Base-by-base conservation (phyloP, 2,888 invertebrate genomes). In the Azorinus chamasolen region DNA sequence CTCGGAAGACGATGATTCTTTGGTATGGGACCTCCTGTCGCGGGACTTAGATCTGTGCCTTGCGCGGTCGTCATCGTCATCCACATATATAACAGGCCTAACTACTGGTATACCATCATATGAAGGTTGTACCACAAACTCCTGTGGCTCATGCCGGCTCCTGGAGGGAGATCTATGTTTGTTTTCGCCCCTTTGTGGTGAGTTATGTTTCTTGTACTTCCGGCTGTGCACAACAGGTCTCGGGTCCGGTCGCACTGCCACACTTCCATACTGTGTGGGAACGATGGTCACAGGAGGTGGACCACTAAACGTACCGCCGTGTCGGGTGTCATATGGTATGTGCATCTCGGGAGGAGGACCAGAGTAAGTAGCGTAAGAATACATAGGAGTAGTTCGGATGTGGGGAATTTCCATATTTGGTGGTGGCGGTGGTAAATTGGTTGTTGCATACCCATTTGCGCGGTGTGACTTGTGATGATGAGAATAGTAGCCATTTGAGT, bases 61-160 rank as follows among this genome's bases (percentile, higher is more conserved):
- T 14, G 58, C 39, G n/a, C 54, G 58, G 2, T 61, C 27, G 20
- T 59, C 61, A 18, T 76, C 76, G 27, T 73, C 80, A 32, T 75
- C 66, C 16, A 74, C 46, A 43, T 80, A 80, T 39, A 80, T 73
- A 0, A 80, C 80, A 2, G 75, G 80, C 32, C 80, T 27, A 24
- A 80, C 76, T 0, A 80, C 72, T 5, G 80, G 76, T 43, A 76
- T 73, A 0, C 80, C 80, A 39, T 80, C 76, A 12, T 72, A 76
- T 0, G 80, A 76, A 53, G 65, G 80, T 48, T 80, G 72, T 22
- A 80, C 64, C 8, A 76, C 57, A 50, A 72, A 80, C 46, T 80
- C 80, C 24, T 72, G 71, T 12, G 72, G 55, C 37, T 62, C 55
- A 16, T 76, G 62, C 24, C 54, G 45, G 22, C 63, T 63, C 20